phyloP scores from a whole-genome alignment of 2,888 invertebrate genomes.

The Toxonevra muliebris region DNA sequence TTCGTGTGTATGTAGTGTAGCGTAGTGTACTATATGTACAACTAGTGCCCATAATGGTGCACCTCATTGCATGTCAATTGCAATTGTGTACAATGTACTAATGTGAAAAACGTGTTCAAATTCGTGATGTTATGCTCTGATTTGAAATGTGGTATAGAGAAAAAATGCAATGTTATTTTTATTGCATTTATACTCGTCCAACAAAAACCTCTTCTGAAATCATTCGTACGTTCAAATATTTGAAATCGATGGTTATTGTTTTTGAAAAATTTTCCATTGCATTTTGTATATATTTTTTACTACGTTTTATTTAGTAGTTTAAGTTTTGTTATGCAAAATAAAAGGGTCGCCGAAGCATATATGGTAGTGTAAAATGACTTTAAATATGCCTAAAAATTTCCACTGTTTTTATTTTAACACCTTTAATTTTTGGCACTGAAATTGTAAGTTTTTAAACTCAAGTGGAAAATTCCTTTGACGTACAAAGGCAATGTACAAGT shows the following conservation, averaged over 20 bases:
- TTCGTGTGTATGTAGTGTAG: too few species aligned
- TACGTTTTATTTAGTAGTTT: too few species aligned
- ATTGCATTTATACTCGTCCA: not conserved
- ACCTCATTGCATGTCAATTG: not conserved
- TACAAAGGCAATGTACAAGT: too few species aligned
- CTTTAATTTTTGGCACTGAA: too few species aligned
- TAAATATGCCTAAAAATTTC: too few species aligned
- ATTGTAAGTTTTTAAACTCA: too few species aligned
- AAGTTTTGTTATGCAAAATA: too few species aligned
- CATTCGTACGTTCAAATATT: not conserved
- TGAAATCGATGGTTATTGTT: not conserved
- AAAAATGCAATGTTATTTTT: not conserved
- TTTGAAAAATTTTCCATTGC: conserved; percentile 20
- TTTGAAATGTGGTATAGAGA: not conserved
- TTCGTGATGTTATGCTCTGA: conserved; percentile 19
- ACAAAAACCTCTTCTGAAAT: not conserved
- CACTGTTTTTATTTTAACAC: too few species aligned
- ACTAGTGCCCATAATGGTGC: not conserved
- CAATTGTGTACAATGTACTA: not conserved
- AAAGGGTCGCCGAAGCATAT: too few species aligned
- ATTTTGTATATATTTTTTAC: not conserved
- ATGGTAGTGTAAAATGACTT: too few species aligned
- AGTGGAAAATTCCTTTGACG: too few species aligned
- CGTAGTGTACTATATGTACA: not conserved
- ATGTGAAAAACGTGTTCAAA: conserved; percentile 20